Evolutionary conservation across 2,113 vertebrate species (phyloP), one percentile per base, ranked within the genome.

Genomic region (Triplophysa tibetana): DNA sequence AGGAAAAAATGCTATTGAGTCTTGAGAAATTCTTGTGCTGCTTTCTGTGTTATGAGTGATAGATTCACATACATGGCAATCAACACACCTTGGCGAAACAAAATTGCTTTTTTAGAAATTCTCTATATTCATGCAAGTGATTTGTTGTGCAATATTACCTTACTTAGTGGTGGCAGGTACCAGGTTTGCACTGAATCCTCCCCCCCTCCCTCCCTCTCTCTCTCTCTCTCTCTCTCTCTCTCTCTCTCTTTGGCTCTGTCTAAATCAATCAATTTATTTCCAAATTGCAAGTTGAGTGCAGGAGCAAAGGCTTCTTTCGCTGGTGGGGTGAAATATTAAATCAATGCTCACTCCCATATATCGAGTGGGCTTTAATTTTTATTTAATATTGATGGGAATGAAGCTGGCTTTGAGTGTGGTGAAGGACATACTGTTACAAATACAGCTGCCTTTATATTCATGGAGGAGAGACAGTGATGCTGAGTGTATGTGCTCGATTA

Each of bases 261-360:
- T 93, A 92, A 94, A 93, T 92, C 92, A 93, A 89, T 92, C 93
- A 93, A 93, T 94, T 93, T 93, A 93, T 93, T 93, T 93, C 91
- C 90, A 94, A 93, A 94, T 94, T 93, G 92, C 91, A 91, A 92
- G 91, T 92, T 88, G 91, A 93, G 92, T 92, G 91, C 83, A 82
- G 87, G 90, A 90, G 90, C 88, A 91, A 90, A 88, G 89, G 87
- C 90, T 92, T 91, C 75, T 83, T 86, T 83, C 73, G 77, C 80
- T 84, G 78, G 88, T 88, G 87, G 88, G 88, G 88, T 75, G 70
- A 89, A 91, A 91, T 93, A 93, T 93, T 92, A 93, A 92, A 93
- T 93, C 92, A 92, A 90, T 92, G 91, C 79, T 45, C 89, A 87
- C 90, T 90, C 84, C 88, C 87, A 90, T 90, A 90, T 91, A 90